phyloP scores from a whole-genome alignment of 1,140 invertebrate genomes.

The Megalopta genalis region DNA sequence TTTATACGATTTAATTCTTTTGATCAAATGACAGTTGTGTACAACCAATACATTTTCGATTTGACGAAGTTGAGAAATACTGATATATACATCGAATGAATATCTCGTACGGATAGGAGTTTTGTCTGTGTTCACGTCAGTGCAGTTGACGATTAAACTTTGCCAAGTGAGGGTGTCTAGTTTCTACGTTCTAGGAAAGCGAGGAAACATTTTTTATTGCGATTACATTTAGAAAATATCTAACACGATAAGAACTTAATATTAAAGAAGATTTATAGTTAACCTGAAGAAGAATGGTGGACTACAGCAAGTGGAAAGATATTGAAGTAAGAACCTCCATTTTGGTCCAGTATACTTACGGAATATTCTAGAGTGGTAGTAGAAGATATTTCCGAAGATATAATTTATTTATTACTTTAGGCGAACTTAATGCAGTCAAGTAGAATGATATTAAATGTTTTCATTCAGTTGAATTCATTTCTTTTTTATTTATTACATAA shows the following conservation, averaged over 20 bases:
- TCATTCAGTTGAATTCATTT: neutral
- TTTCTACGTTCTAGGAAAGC: slow-evolving; percentile 2
- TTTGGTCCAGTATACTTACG: slow-evolving; percentile 24
- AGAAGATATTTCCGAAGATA: slow-evolving; percentile 28
- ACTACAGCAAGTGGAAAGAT: slow-evolving; percentile 98
- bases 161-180: slow-evolving; percentile 7
- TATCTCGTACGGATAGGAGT: neutral
- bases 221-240: neutral
- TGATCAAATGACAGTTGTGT: too few species aligned
- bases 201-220: neutral
- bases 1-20: neutral
- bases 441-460: neutral
- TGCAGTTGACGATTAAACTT: slow-evolving; percentile 54
- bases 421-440: neutral
- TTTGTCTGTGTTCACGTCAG: slow-evolving; percentile 1
- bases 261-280: neutral
- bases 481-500: neutral
- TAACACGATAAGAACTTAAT: neutral
- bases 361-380: slow-evolving; percentile 63
- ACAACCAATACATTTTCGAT: neutral
- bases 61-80: slow-evolving; percentile 10
- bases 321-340: slow-evolving; percentile 88
- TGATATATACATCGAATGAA: slow-evolving; percentile 33
- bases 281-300: slow-evolving; percentile 84
- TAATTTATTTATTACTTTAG: neutral